Conservation (phyloP, 2,888 invertebrate species). For the Rhorus exstirpatorius region DNA sequence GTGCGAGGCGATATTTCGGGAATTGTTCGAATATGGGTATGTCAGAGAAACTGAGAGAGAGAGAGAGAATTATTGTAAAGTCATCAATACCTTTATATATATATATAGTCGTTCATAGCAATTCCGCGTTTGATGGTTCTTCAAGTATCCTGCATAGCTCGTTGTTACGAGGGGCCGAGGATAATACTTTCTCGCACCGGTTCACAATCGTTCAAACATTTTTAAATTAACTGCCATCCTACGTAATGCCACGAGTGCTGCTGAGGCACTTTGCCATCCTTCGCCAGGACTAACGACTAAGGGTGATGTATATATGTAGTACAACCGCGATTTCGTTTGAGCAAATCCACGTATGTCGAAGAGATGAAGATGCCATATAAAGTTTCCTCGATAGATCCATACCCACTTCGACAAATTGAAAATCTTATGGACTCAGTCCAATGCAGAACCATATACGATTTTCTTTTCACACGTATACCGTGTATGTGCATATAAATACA, state of each 20-base stretch:
- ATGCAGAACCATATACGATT: background rate
- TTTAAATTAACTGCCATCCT: background rate
- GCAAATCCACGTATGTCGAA: background rate
- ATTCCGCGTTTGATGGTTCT: constrained; percentile 9
- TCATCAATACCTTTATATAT: constrained; percentile 1
- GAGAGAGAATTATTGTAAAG: constrained; percentile 14
- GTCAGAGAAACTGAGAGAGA: no score
- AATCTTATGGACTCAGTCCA: background rate
- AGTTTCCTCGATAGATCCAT: background rate
- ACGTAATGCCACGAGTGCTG: background rate
- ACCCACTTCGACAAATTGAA: constrained; percentile 29
- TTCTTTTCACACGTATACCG: background rate
- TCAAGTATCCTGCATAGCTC: background rate
- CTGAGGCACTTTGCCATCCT: background rate
- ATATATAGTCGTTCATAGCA: background rate
- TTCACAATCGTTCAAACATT: constrained; percentile 37
- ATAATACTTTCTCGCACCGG: background rate
- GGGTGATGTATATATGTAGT: background rate
- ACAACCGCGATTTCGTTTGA: constrained; percentile 19
- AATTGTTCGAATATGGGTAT: no score
- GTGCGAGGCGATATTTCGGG: no score
- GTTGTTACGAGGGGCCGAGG: constrained; percentile 7
- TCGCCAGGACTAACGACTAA: background rate
- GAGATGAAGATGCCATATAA: background rate
- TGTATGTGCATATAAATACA: no score